Percentiles rank a stretch among this genome's conserved stretches.
phyloP scores from a whole-genome alignment of 2,797 vertebrate species.

The Triplophysa bombifrons region DNA sequence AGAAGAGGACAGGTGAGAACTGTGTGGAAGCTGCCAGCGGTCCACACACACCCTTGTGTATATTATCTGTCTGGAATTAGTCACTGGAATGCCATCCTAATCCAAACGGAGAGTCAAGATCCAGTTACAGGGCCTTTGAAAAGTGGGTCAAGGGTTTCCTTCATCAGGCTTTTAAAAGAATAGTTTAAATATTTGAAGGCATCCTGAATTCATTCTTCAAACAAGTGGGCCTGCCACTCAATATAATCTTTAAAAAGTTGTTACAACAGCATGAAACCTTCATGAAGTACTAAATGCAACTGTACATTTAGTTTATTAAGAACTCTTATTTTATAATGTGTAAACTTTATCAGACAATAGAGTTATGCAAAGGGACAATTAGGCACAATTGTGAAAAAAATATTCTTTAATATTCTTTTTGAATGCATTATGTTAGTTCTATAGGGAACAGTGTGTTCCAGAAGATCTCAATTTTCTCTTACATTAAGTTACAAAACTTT shows the following conservation, averaged over 20 bases:
- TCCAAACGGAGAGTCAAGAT: constrained; percentile 66
- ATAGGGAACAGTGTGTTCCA: neutral
- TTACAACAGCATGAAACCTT: neutral
- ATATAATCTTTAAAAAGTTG: neutral
- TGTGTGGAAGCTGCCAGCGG: constrained; percentile 4
- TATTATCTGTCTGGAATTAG: constrained; percentile 53
- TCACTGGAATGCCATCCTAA: constrained; percentile 67
- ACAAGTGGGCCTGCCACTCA: neutral
- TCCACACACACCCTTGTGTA: constrained; percentile 21
- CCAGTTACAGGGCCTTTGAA: constrained; percentile 63
- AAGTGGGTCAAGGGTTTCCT: constrained; percentile 67
- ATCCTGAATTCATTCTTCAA: neutral
- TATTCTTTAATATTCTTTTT: too few species aligned
- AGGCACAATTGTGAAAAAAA: too few species aligned
- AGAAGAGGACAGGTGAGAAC: constrained; percentile 4
- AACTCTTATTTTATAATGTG: too few species aligned
- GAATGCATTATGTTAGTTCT: neutral
- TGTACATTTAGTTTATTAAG: too few species aligned
- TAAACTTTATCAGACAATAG: too few species aligned
- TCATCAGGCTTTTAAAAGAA: constrained; percentile 10
- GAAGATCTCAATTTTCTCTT: too few species aligned
- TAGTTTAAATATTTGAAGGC: neutral
- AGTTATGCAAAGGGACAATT: too few species aligned
- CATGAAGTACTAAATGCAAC: too few species aligned
- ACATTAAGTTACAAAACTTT: too few species aligned